Evolutionary conservation across 1,140 invertebrate genomes (phyloP).

Genomic region (Gyrodactylus salaris): DNA sequence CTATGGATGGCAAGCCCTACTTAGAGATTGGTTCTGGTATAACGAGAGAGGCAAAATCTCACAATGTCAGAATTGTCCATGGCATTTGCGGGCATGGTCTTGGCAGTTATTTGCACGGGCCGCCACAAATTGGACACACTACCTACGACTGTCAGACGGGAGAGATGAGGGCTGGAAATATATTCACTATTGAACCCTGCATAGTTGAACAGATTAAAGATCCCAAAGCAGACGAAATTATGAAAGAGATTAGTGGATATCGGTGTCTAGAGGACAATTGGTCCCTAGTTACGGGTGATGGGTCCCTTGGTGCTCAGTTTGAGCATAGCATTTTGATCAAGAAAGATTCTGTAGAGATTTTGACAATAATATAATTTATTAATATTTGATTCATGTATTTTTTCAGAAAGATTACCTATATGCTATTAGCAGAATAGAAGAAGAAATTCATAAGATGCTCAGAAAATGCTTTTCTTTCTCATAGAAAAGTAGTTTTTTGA

Average conservation of each 20-base stretch:
- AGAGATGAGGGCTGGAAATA: neutral
- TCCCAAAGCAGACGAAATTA: no score
- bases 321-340: neutral
- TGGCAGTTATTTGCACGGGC: conserved; percentile 55
- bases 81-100: conserved; percentile 63
- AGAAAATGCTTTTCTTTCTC: no score
- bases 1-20: conserved; percentile 37
- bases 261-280: conserved; percentile 3
- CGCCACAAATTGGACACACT: conserved; percentile 47
- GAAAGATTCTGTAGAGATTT: neutral
- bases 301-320: neutral
- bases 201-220: neutral
- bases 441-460: no score
- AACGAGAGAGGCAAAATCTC: conserved; percentile 24
- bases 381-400: neutral
- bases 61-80: conserved; percentile 34
- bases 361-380: neutral
- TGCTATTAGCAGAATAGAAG: no score
- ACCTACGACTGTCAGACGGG: conserved; percentile 12
- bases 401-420: no score
- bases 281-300: neutral
- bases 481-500: no score
- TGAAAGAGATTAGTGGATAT: neutral
- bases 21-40: conserved; percentile 32
- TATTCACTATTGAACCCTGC: conserved; percentile 2